Conservation (phyloP, 2,888 invertebrate species). For the Cotesia congregata region DNA sequence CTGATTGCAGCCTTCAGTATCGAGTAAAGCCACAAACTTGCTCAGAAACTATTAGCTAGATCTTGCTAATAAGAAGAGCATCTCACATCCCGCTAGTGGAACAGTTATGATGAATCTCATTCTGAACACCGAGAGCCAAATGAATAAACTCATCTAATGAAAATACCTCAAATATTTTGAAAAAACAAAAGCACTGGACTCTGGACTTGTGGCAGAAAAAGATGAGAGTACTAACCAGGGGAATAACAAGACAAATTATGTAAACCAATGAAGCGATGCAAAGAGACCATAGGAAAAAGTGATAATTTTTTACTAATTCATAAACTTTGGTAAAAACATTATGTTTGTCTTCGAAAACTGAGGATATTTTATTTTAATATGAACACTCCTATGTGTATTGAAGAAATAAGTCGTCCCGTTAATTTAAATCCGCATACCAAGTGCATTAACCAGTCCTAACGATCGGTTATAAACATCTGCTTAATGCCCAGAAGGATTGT, state of each 20-base stretch:
- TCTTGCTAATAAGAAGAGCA: conserved; percentile 67
- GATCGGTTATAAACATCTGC: background rate
- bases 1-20: background rate
- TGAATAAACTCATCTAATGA: conserved; percentile 28
- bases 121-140: conserved; percentile 44
- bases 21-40: conserved; percentile 4
- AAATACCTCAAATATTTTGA: conserved; percentile 12
- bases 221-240: background rate
- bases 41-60: conserved; percentile 61
- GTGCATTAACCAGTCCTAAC: conserved; percentile 19
- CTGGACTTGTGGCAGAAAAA: too few relatives aligned
- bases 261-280: background rate
- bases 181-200: background rate
- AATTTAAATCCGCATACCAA: conserved; percentile 30
- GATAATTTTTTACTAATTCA: background rate
- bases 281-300: background rate
- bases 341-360: background rate
- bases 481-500: conserved; percentile 1
- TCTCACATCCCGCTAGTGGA: conserved; percentile 67
- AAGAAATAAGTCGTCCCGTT: conserved; percentile 31
- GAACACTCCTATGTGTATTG: background rate
- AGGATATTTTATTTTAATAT: background rate
- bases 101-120: conserved; percentile 65
- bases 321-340: background rate
- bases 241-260: conserved; percentile 1